Evolutionary conservation across 2,113 vertebrate species (phyloP).

Genomic region (Circaetus gallicus): DNA sequence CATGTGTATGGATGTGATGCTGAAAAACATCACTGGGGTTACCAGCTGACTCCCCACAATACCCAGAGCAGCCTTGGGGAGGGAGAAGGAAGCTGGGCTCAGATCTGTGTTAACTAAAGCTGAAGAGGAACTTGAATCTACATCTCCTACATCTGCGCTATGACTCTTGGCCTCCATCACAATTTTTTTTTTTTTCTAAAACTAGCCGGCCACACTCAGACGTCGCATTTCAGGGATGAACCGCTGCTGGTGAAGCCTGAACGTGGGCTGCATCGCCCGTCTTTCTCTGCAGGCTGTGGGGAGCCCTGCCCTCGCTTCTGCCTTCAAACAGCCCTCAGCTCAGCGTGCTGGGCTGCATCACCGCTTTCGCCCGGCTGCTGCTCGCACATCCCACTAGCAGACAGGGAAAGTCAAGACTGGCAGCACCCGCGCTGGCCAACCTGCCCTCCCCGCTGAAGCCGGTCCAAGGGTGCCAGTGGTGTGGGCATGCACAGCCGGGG

Average conservation of each 20-base stretch:
- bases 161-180: neutral
- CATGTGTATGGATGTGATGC: neutral
- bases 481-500: neutral
- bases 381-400: neutral
- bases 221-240: neutral
- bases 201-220: fast-evolving
- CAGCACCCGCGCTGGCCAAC: neutral
- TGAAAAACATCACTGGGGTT: neutral
- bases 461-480: neutral
- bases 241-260: neutral
- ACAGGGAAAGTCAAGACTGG: neutral
- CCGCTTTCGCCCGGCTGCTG: fast-evolving
- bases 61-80: neutral
- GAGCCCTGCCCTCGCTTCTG: neutral
- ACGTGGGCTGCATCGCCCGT: fast-evolving
- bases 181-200: neutral
- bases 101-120: neutral
- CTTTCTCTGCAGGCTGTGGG: neutral
- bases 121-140: neutral
- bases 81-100: neutral
- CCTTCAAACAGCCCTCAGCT: neutral
- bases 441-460: neutral
- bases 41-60: neutral
- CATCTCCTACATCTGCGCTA: neutral
- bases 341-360: neutral